Evolutionary conservation across 2,888 invertebrate genomes (phyloP).

Genomic region (Polymixis flavicincta): DNA sequence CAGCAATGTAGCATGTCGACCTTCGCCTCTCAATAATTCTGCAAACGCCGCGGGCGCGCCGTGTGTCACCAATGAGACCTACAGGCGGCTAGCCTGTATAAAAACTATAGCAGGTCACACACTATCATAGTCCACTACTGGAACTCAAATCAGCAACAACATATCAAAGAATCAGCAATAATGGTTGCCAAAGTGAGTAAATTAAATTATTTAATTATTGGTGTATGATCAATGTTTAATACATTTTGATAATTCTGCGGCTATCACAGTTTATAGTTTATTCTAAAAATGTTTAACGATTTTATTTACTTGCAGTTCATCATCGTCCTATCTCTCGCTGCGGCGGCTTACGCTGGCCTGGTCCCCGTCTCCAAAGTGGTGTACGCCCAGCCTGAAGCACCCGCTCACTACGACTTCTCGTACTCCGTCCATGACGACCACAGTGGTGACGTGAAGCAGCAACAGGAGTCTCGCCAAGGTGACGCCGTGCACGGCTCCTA

Average conservation of each 20-base stretch:
- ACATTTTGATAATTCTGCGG: background rate
- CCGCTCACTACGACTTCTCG: slow-evolving; percentile 76
- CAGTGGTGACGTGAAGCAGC: slow-evolving; percentile 87
- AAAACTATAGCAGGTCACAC: slow-evolving; percentile 74
- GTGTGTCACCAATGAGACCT: slow-evolving; percentile 46
- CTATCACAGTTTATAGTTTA: background rate
- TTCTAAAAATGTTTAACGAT: background rate
- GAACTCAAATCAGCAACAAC: slow-evolving; percentile 76
- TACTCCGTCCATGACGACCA: slow-evolving; percentile 86
- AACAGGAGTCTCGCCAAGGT: slow-evolving; percentile 85
- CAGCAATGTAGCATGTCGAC: slow-evolving; percentile 33
- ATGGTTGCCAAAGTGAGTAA: slow-evolving; percentile 83
- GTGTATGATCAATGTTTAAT: background rate
- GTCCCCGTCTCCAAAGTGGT: slow-evolving; percentile 78
- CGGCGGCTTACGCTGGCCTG: slow-evolving; percentile 71
- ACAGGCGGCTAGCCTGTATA: slow-evolving; percentile 73
- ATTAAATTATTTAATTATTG: background rate
- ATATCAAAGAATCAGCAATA: slow-evolving; percentile 30
- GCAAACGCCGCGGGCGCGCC: slow-evolving; percentile 51
- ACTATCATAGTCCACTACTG: slow-evolving; percentile 76
- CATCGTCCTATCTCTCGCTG: slow-evolving; percentile 78
- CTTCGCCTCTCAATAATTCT: slow-evolving; percentile 60
- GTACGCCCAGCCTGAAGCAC: slow-evolving; percentile 81
- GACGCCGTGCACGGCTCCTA: slow-evolving; percentile 87
- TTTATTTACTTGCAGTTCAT: slow-evolving; percentile 72